phyloP scores from a whole-genome alignment of 2,888 invertebrate species.

The Drosophila robusta region DNA sequence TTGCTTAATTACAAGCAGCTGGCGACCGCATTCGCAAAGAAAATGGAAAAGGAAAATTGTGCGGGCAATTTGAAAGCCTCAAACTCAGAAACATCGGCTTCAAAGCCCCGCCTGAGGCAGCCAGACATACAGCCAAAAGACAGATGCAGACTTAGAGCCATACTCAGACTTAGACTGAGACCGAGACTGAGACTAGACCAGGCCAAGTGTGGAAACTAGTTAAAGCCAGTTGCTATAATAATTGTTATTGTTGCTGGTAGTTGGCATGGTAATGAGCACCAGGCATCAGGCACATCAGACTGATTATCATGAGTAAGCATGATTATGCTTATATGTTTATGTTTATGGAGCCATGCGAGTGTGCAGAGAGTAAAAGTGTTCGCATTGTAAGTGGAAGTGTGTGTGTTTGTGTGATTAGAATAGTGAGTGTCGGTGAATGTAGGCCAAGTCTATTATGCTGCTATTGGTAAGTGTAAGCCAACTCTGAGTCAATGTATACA shows the following conservation, averaged over 20 bases:
- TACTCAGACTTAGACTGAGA: conserved; percentile 16
- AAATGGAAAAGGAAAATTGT: conserved; percentile 74
- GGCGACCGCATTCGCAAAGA: conserved; percentile 77
- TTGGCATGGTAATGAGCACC: conserved; percentile 77
- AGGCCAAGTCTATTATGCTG: conserved; percentile 75
- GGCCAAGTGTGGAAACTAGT: conserved; percentile 82
- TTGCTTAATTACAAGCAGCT: conserved; percentile 58
- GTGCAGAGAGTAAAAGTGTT: conserved; percentile 74
- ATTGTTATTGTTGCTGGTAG: conserved; percentile 66
- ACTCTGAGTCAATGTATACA: conserved; percentile 40
- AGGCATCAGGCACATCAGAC: conserved; percentile 49
- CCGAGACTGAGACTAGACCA: conserved; percentile 69
- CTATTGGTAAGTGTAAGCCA: conserved; percentile 50
- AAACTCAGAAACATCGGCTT: conserved; percentile 32
- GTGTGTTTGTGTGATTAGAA: conserved; percentile 47
- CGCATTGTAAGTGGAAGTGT: conserved; percentile 56
- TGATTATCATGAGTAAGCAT: conserved; percentile 80
- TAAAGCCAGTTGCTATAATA: conserved; percentile 72
- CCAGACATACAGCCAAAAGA: conserved; percentile 16
- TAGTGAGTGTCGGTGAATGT: conserved; percentile 58
- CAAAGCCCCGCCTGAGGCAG: conserved; percentile 35
- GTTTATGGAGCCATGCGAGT: conserved; percentile 51
- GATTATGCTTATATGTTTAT: conserved; percentile 72
- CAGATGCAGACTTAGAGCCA: conserved; percentile 20
- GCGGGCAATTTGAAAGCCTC: conserved; percentile 65